Base-by-base conservation (phyloP, 2,113 vertebrate genomes). In the Camelus bactrianus region DNA sequence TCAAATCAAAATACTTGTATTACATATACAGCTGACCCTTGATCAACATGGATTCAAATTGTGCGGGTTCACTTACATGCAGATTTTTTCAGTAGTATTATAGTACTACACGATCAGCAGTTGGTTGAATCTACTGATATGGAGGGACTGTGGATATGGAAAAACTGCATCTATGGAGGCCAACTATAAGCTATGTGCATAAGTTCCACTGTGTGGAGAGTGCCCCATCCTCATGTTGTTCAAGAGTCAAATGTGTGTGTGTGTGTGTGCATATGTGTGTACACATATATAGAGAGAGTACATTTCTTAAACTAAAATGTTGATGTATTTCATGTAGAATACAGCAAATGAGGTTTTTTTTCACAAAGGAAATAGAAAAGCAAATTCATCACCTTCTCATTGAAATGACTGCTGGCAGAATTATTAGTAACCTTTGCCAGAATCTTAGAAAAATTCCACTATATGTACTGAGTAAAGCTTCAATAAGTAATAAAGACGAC, bases 241-340 rank as follows among this genome's bases (percentile, higher is more conserved):
- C 60, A 28, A 28, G 60, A 26, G 26, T 62, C 60, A 62, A 62
- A 4, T 62, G 60, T 42, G 38, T 38, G 38, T 42, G 38, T 38
- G 38, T 42, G 38, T 42, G 38, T 42, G 38, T 42, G 38, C 38
- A 4, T 42, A 42, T 42, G 38, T 42, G 38, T 42, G 38, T 42
- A 42, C 38, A 42, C 38, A 42, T 42, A 42, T 42, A 42, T 42
- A 30, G 26, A 12, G 26, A 60, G 22, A 60, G 58, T 28, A 65
- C 62, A 32, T 65, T 32, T 65, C 24, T 32, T 13, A 65, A 65
- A 65, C 15, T 5, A 28, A 65, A 65, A 65, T 65, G 32, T 32
- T 32, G 12, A 79, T 79, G 0, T 56, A 56, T 62, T 11, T 76
- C 52, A 65, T 0, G 0, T 46, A 11, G 28, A n/a, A 5, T 3